Evolutionary conservation across 2,888 invertebrate species (phyloP).

Genomic region (Embidobia sp.): DNA sequence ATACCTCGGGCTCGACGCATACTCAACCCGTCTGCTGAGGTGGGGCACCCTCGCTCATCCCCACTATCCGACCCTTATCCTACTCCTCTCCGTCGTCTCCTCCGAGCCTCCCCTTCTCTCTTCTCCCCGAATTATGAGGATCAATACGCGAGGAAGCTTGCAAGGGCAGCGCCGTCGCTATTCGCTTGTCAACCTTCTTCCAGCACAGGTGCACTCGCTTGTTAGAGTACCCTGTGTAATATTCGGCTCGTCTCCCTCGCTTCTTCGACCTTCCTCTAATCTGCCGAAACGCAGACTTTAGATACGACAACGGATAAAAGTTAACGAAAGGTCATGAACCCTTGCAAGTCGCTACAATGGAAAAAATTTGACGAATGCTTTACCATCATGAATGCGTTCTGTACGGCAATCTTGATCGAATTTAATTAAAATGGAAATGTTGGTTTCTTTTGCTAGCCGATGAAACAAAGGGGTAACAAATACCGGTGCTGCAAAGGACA

Average conservation of each 20-base stretch:
- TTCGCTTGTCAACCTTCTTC: constrained; percentile 77
- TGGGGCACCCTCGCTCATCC: constrained; percentile 71
- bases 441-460: constrained; percentile 37
- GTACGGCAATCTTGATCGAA: constrained; percentile 48
- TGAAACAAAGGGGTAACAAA: constrained; percentile 52
- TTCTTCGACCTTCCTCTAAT: too few relatives aligned
- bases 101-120: constrained; percentile 63
- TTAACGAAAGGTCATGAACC: not conserved
- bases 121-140: constrained; percentile 80
- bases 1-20: constrained; percentile 71
- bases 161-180: constrained; percentile 79
- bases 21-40: constrained; percentile 73
- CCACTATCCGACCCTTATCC: constrained; percentile 62
- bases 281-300: too few relatives aligned
- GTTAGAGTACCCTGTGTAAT: constrained; percentile 15
- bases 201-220: constrained; percentile 69
- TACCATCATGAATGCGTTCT: not conserved
- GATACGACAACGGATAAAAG: too few relatives aligned
- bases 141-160: constrained; percentile 80
- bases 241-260: not conserved
- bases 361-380: constrained; percentile 37
- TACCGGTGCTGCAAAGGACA: constrained; percentile 52
- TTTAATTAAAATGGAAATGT: constrained; percentile 54
- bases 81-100: constrained; percentile 64
- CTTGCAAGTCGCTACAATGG: too few relatives aligned